Evolutionary conservation across 2,888 invertebrate genomes (phyloP), one percentile per base, ranked within the genome.

Genomic region (Frankliniella fusca): DNA sequence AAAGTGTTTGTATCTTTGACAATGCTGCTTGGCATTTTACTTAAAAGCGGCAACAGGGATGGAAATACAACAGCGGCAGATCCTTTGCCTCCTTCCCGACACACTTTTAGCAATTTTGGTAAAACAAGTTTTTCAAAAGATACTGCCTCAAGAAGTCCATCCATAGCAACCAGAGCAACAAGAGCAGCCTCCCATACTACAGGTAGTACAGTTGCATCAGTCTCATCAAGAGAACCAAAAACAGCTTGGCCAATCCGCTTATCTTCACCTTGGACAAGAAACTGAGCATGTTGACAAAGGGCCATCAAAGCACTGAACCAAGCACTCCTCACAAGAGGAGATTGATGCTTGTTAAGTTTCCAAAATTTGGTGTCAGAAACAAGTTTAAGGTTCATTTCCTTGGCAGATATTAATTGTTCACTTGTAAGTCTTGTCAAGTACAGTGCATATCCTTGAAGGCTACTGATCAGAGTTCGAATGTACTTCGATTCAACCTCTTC

Each of bases 171-270:
- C 85, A 93, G 90, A 81, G 92, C 87, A 65, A 92, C 88, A 80
- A 96, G 88, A 83, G 93, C 90, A 82, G 93, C 92, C 85, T 94
- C 93, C 96, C 96, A 97, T 48, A 94, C 91, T 84, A 91, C 89
- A 0, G 92, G 90, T 81, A 93, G 89, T 48, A 94, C 91, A 38
- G 90, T 87, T 3, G 93, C 92, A 86, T 95, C 94, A 28, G 89
- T 90, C 86, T 94, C 94, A 87, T 93, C 93, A 81, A 95, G 88
- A 86, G 90, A 91, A 81, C 89, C 89, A 85, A 95, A 91, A 70
- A 93, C 90, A 23, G 91, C 88, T 2, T 90, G 89, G 54, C 91
- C 88, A 0, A 92, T 86, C 85, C 91, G 91, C 83, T 89, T 88
- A 70, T 91, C 91, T 85, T 91, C 90, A 80, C 89, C 87, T 23